Base-by-base conservation (phyloP, 2,888 invertebrate genomes). In the Agrochola lota region DNA sequence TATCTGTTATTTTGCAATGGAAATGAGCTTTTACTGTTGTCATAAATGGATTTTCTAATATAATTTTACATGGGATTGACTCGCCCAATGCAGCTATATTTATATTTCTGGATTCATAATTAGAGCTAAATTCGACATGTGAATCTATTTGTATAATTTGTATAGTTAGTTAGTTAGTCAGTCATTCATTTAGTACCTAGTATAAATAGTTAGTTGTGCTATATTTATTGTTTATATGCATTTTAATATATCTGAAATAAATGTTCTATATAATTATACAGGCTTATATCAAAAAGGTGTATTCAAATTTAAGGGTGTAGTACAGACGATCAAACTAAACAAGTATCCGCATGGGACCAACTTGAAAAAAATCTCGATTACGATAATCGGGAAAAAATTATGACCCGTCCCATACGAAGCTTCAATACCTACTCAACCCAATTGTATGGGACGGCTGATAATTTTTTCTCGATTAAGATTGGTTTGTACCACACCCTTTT, bases 11-110 rank as follows among this genome's bases (percentile, higher is more conserved):
- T n/a, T 46, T 64, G 9, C 9, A 74, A 52, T 62, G 46, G 12
- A 74, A 71, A 77, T 57, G 9, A 3, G 46, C 1, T 60, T 55
- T 60, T 8, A 35, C 62, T 68, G 43, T 68, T 73, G 52, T 74
- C 69, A 15, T 63, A 60, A 49, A 59, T 71, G 23, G 15, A 72
- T 73, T 62, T 67, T 57, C 52, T 15, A 26, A 26, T 7, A 20
- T 35, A 35, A 40, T 49, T 71, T 62, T 5, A 23, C 1, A 23
- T 55, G 4, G 11, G 2, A 40, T 52, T 26, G 26, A 9, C 49
- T 49, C 12, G 20, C 20, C 9, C 9, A 35, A 4, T 57, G 30
- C 23, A 74, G 30, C 12, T 26, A 12, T 73, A 67, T 70, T 26
- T n/a, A 57, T 63, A 63, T 49, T 49, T 23, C 1, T 30, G 5